Evolutionary conservation across 1,140 invertebrate genomes (phyloP).

Genomic region (Maconellicoccus hirsutus): DNA sequence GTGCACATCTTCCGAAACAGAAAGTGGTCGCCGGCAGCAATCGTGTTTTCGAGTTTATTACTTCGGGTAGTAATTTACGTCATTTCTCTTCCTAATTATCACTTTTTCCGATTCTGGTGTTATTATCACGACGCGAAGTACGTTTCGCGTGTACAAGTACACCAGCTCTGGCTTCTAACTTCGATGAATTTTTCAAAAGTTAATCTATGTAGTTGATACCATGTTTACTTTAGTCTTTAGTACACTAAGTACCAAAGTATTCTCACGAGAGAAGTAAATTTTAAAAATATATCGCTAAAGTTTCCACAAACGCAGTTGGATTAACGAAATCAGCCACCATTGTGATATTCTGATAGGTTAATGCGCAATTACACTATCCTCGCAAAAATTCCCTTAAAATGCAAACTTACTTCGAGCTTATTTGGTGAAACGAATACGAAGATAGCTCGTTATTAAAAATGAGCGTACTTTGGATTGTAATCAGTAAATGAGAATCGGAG

Average conservation of each 20-base stretch:
- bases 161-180: too few relatives aligned
- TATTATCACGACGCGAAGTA: too few relatives aligned
- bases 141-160: too few relatives aligned
- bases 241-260: background rate
- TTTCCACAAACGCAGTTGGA: background rate
- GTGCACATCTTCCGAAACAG: background rate
- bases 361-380: background rate
- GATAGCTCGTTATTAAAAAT: background rate
- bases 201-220: too few relatives aligned
- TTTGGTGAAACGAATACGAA: background rate
- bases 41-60: too few relatives aligned
- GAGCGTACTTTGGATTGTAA: background rate
- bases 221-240: too few relatives aligned
- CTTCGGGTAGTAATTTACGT: too few relatives aligned
- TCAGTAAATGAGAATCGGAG: constrained; percentile 8
- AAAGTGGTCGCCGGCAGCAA: too few relatives aligned
- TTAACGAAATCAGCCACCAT: background rate
- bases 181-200: too few relatives aligned
- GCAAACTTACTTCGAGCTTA: background rate
- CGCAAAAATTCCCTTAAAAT: background rate
- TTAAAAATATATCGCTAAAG: background rate
- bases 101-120: too few relatives aligned
- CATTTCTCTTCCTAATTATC: too few relatives aligned
- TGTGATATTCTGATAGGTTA: background rate
- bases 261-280: background rate